These are phyloP conservation scores for Elachura formosa DNA, from an alignment of 2,113 vertebrate species.

Conservation along the genomic window DNA sequence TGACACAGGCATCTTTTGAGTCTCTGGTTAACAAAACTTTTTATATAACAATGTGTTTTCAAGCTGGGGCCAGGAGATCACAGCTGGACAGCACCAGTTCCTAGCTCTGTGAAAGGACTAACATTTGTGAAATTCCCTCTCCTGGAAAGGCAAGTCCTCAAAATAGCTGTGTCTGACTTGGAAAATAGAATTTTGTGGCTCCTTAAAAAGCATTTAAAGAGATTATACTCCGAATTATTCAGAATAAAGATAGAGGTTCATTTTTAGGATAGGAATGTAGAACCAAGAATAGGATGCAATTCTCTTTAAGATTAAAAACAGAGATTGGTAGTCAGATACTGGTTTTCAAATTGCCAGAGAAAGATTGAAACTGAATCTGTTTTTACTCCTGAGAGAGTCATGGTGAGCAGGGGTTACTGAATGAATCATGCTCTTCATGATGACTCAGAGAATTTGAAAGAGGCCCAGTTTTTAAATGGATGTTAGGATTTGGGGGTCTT, in stretches of 20 bases:
- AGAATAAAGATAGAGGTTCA: not conserved
- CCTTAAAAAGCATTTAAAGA: constrained; percentile 50
- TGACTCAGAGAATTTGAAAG: constrained; percentile 59
- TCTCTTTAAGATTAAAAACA: constrained; percentile 8
- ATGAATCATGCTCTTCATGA: constrained; percentile 50
- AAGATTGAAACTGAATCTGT: constrained; percentile 44
- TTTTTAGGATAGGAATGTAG: constrained; percentile 10
- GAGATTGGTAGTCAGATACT: constrained; percentile 2
- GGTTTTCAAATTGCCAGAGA: constrained; percentile 9
- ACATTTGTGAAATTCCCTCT: constrained; percentile 37
- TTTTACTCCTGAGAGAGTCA: not conserved
- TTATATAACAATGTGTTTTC: constrained; percentile 33
- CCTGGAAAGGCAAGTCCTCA: constrained; percentile 26
- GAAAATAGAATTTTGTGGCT: constrained; percentile 45
- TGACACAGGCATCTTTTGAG: constrained; percentile 9
- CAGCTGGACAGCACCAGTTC: constrained; percentile 43
- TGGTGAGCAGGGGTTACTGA: not conserved
- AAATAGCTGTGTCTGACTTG: constrained; percentile 17
- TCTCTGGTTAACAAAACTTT: not conserved
- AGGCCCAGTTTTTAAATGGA: constrained; percentile 29
- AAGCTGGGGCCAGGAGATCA: not conserved
- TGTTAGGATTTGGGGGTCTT: not conserved
- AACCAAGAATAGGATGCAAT: not conserved
- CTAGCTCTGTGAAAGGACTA: not conserved
- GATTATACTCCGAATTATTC: constrained; percentile 23